Conservation (phyloP, 1,140 invertebrate species). For the Drosophila quadrilineata region DNA sequence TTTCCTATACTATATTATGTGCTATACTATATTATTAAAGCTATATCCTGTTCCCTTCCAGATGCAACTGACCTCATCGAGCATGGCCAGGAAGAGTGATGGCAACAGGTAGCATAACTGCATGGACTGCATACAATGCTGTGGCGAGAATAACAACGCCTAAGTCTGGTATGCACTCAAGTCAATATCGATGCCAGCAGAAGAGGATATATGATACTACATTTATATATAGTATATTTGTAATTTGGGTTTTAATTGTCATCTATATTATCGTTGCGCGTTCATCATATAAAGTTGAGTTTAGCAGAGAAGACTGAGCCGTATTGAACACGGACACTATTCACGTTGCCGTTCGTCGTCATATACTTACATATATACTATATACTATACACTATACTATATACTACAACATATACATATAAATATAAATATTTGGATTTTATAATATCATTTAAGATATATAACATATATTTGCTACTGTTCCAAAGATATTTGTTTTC, state of each 20-base stretch:
- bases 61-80: conserved; percentile 77
- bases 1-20: too few species aligned
- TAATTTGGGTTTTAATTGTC: conserved; percentile 27
- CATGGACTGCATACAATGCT: conserved; percentile 82
- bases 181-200: conserved; percentile 25
- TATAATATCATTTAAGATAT: conserved; percentile 54
- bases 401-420: conserved; percentile 30
- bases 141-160: conserved; percentile 80
- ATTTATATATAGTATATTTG: conserved; percentile 6
- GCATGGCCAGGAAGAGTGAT: conserved; percentile 74
- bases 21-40: too few species aligned
- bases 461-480: conserved; percentile 44
- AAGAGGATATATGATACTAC: conserved; percentile 24
- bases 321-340: conserved; percentile 60
- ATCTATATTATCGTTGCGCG: conserved; percentile 26
- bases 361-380: conserved; percentile 59
- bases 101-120: conserved; percentile 81
- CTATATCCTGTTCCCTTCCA: conserved; percentile 40
- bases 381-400: conserved; percentile 26
- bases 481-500: conserved; percentile 55
- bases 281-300: too few species aligned
- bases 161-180: conserved; percentile 55
- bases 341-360: conserved; percentile 73
- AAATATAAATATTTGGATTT: conserved; percentile 20
- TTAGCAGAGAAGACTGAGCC: conserved; percentile 76